These are phyloP conservation scores for Erethizon dorsatum DNA, from an alignment of 2,797 vertebrate species.

Conservation along the genomic window DNA sequence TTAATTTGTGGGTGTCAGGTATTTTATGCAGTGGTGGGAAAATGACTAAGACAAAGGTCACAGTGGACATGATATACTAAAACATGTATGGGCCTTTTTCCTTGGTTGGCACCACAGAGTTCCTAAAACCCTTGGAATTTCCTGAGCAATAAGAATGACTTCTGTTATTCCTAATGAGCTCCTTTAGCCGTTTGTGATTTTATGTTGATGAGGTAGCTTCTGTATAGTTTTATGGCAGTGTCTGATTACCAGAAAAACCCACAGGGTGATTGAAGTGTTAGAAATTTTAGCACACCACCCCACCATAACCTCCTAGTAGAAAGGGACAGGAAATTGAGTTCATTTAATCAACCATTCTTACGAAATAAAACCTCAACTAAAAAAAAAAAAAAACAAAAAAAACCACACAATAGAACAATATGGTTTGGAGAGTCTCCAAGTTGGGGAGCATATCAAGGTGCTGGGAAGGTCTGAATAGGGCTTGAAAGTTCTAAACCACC, in stretches of 20 bases:
- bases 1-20: background rate
- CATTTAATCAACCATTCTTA: background rate
- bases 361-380: background rate
- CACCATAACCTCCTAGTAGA: background rate
- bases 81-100: background rate
- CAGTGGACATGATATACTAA: background rate
- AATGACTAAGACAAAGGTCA: background rate
- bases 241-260: background rate
- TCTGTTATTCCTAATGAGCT: background rate
- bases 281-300: background rate
- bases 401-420: background rate
- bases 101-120: background rate
- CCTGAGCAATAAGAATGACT: background rate
- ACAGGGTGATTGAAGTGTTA: background rate
- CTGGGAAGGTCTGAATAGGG: rapidly evolving
- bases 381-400: background rate
- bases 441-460: background rate
- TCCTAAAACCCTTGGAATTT: background rate
- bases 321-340: background rate
- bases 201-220: background rate
- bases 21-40: background rate
- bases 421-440: background rate
- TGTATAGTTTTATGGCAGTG: background rate
- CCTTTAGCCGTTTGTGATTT: background rate
- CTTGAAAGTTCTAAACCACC: background rate